Conservation (phyloP, 1,140 invertebrate genomes). For the Drosophila serrata region DNA sequence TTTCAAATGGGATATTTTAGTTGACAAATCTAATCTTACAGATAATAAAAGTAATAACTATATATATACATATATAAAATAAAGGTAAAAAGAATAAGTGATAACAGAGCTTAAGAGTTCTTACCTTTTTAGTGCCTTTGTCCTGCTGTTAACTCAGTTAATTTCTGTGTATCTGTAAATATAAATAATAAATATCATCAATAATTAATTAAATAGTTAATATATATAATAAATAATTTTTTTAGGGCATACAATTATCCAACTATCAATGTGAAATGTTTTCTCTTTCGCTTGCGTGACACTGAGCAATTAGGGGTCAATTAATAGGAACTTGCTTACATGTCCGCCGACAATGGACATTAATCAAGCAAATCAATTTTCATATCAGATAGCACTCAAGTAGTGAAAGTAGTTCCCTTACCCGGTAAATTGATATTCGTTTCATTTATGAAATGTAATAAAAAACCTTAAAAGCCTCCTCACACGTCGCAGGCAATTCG, state of each 20-base stretch:
- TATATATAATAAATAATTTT: background rate
- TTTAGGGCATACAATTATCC: background rate
- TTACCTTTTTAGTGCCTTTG: background rate
- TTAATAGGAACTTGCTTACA: constrained; percentile 61
- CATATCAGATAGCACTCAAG: constrained; percentile 61
- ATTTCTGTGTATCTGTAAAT: background rate
- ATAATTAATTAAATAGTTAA: background rate
- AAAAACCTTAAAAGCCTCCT: constrained; percentile 78
- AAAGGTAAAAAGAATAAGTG: background rate
- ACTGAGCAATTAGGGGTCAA: constrained; percentile 69
- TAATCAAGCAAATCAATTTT: constrained; percentile 83
- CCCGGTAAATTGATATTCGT: constrained; percentile 16
- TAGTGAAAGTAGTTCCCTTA: background rate
- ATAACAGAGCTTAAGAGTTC: background rate
- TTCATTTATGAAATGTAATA: constrained; percentile 74
- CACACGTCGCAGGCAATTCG: constrained; percentile 73
- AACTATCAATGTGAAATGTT: background rate
- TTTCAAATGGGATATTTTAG: background rate
- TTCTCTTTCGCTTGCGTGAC: constrained; percentile 42
- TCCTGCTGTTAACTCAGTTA: background rate
- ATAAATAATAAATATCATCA: background rate
- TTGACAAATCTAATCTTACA: no score
- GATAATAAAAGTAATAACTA: background rate
- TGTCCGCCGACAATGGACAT: constrained; percentile 58
- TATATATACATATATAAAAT: background rate